Evolutionary conservation across 2,888 invertebrate genomes (phyloP).

Genomic region (Tenthredo livida): DNA sequence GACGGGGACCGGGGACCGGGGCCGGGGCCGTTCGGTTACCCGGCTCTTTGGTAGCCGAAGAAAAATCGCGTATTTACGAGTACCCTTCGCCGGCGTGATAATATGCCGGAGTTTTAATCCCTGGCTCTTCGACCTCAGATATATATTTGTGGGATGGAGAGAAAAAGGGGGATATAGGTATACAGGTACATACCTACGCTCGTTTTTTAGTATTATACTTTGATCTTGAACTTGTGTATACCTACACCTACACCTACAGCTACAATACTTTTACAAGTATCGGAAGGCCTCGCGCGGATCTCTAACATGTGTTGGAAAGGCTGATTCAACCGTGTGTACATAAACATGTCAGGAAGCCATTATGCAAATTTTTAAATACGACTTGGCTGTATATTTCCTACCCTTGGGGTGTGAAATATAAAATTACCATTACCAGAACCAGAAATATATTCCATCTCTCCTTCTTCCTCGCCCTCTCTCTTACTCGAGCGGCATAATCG

Average conservation of each 20-base stretch:
- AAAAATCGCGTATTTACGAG: constrained; percentile 77
- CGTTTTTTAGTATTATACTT: constrained; percentile 10
- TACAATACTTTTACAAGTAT: neutral
- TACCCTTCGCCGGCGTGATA: neutral
- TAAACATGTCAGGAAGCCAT: constrained; percentile 76
- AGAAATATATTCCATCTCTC: constrained; percentile 32
- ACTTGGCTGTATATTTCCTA: constrained; percentile 72
- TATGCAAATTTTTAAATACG: constrained; percentile 77
- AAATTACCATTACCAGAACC: constrained; percentile 73
- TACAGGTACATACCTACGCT: neutral
- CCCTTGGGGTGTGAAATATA: constrained; percentile 73
- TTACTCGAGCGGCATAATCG: neutral
- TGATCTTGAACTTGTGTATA: neutral
- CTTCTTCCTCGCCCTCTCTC: constrained; percentile 24
- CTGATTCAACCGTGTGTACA: constrained; percentile 62
- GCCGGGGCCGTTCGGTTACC: neutral
- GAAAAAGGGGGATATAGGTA: no score
- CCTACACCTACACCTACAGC: no score
- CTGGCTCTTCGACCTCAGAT: neutral
- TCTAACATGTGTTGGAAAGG: constrained; percentile 23
- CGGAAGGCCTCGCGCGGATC: constrained; percentile 1
- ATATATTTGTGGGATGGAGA: neutral
- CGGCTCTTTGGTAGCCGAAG: constrained; percentile 59
- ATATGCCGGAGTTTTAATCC: constrained; percentile 43
- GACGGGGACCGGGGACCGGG: no score